These are phyloP conservation scores for Seriola aureovittata DNA, from an alignment of 2,113 vertebrate species.

Conservation along the genomic window DNA sequence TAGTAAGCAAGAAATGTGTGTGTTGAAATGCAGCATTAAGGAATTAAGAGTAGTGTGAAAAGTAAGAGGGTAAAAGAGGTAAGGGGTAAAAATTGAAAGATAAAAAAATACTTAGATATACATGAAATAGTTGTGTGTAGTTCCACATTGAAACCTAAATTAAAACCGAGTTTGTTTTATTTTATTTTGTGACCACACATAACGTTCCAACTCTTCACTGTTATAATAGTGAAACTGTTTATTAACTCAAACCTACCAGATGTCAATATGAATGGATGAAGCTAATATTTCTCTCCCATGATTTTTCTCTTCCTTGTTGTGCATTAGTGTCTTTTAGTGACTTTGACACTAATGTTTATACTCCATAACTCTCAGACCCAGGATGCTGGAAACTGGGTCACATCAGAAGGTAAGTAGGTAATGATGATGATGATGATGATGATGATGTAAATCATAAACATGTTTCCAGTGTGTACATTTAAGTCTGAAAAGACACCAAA, in stretches of 20 bases:
- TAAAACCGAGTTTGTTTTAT: too few species aligned
- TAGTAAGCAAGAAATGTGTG: too few species aligned
- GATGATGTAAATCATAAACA: neutral
- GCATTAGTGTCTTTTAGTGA: too few species aligned
- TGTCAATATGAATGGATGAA: neutral
- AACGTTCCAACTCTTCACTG: neutral
- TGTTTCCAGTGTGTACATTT: neutral
- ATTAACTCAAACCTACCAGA: neutral
- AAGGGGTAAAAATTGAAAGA: too few species aligned
- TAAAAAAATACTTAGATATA: too few species aligned
- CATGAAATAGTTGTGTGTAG: too few species aligned
- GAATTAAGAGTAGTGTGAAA: too few species aligned
- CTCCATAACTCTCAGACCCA: neutral
- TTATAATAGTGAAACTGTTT: neutral
- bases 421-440: neutral
- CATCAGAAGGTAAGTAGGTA: neutral
- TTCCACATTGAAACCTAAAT: too few species aligned
- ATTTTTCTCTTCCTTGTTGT: neutral
- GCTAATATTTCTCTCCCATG: neutral
- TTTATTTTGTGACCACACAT: neutral
- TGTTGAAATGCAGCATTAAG: too few species aligned
- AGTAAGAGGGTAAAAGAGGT: too few species aligned
- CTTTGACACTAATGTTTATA: too few species aligned
- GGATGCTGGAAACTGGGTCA: neutral
- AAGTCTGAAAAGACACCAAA: conserved; percentile 2